Base-by-base conservation (phyloP, 2,888 invertebrate species). In the Pteria penguin region DNA sequence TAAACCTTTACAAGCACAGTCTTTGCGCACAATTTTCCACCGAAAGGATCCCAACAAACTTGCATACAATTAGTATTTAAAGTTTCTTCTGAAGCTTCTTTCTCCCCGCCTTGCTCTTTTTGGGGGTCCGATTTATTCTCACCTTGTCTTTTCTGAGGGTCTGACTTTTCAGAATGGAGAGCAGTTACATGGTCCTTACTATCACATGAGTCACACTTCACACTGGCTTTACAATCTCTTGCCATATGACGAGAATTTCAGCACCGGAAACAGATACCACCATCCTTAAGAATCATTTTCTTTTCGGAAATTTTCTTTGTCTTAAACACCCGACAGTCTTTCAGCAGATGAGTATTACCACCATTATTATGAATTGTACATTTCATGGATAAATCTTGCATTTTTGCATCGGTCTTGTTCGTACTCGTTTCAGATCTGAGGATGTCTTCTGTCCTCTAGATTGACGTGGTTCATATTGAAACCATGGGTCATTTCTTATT, bases 401-500 rank as follows among this genome's bases (percentile, higher is more conserved):
- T 8, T 18, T 45, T 45, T 45, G 45, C 18, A 18, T 45, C 45
- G 18, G 45, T 45, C 18, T 45, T 45, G 45, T 45, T 45, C 18
- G 45, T 18, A 45, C n/a, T n/a, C n/a, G n/a, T 18, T 0, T 45
- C 11, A 18, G 11, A 45, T 45, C 45, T 14, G 45, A 45, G 8
- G 45, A 18, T 45, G 11, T 18, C 18, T 45, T 45, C 45, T 45
- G 45, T 45, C 8, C 18, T 18, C 45, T 45, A 14, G 45, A 18
- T 45, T 45, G 45, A 45, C 45, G 45, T 18, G 45, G 18, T 18
- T 60, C 36, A 36, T 66, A 72, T n/a, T 33, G 45, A 52, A 72
- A 67, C 32, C 67, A 58, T n/a, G 78, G 75, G 33, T 78, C 66
- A 55, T 79, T 72, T 3, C 58, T 29, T 31, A 54, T 45, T 11